phyloP scores from a whole-genome alignment of 2,888 invertebrate genomes.

The Leptinotarsa tumamoca region DNA sequence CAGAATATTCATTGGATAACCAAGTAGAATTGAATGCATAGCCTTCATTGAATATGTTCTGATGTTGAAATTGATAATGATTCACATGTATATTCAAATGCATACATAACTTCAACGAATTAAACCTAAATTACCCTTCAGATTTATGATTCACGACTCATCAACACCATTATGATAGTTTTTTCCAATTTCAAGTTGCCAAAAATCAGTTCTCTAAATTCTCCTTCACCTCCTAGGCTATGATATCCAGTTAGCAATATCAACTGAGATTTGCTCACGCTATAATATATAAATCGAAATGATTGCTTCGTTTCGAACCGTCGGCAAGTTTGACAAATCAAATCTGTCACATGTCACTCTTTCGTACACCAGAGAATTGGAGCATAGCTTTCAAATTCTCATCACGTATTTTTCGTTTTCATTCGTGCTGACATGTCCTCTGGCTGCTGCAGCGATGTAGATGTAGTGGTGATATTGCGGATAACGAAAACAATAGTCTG shows the following conservation, averaged over 20 bases:
- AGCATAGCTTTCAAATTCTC: neutral
- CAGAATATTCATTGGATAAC: too few species aligned
- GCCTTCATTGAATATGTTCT: too few species aligned
- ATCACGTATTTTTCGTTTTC: slow-evolving; percentile 8
- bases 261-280: neutral
- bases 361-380: neutral
- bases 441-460: neutral
- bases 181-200: too few species aligned
- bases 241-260: neutral
- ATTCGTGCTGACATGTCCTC: neutral
- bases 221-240: too few species aligned
- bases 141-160: too few species aligned
- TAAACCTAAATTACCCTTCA: too few species aligned
- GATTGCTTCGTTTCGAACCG: neutral
- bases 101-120: too few species aligned
- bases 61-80: too few species aligned
- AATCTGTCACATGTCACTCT: neutral
- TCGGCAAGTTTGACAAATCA: slow-evolving; percentile 3
- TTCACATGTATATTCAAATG: too few species aligned
- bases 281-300: neutral
- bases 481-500: neutral
- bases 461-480: neutral
- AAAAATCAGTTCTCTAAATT: neutral
- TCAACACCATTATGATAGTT: too few species aligned
- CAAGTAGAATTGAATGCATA: too few species aligned